Conservation (phyloP, 2,888 invertebrate genomes). For the Amblyjoppa fuscipennis region DNA sequence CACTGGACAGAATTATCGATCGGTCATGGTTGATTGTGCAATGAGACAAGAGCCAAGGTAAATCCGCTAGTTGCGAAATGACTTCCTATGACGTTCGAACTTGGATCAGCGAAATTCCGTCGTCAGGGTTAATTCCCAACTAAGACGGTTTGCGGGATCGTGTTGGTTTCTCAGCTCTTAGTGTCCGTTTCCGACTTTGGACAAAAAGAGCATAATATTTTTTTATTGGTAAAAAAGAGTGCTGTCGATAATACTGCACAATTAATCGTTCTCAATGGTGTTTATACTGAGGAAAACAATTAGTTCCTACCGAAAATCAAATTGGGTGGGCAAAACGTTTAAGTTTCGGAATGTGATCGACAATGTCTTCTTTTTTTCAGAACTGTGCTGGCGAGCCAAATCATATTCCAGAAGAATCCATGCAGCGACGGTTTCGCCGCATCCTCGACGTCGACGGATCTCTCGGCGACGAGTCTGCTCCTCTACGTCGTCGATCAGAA, state of each 20-base stretch:
- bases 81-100: background rate
- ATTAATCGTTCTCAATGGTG: background rate
- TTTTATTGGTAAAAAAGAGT: no score
- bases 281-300: background rate
- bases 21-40: slow-evolving; percentile 23
- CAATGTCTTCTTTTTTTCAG: slow-evolving; percentile 72
- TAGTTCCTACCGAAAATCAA: background rate
- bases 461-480: slow-evolving; percentile 74
- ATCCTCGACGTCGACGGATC: slow-evolving; percentile 66
- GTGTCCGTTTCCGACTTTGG: background rate
- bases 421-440: slow-evolving; percentile 72
- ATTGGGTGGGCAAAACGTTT: background rate
- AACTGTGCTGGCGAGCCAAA: slow-evolving; percentile 75
- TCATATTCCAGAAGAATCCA: slow-evolving; percentile 79
- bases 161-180: background rate
- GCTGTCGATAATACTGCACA: background rate
- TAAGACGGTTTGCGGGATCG: background rate
- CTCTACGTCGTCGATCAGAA: slow-evolving; percentile 80
- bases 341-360: background rate
- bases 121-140: background rate
- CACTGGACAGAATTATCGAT: slow-evolving; percentile 43
- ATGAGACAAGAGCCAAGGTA: background rate
- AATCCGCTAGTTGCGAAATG: slow-evolving; percentile 1
- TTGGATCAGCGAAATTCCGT: background rate
- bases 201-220: background rate